phyloP scores from a whole-genome alignment of 1,140 invertebrate genomes.

The Atopsyche davidsoni region DNA sequence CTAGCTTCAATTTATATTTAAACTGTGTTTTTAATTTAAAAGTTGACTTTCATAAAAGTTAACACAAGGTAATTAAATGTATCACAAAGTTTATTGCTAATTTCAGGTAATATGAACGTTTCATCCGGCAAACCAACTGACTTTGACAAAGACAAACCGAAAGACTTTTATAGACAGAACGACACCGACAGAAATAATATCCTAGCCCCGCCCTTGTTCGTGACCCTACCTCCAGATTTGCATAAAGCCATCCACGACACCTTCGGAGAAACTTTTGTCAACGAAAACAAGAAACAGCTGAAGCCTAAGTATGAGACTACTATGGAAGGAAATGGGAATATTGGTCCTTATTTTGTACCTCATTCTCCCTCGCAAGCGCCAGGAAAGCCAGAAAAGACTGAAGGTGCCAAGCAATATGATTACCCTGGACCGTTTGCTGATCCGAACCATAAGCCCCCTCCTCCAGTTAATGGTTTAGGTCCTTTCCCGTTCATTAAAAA shows the following conservation, averaged over 20 bases:
- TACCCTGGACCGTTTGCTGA: constrained; percentile 29
- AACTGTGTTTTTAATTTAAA: too few relatives aligned
- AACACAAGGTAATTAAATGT: too few relatives aligned
- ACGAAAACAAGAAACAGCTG: constrained; percentile 16
- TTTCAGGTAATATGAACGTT: constrained; percentile 25
- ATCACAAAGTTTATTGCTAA: too few relatives aligned
- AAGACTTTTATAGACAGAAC: constrained; percentile 23
- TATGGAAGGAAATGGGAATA: constrained; percentile 8
- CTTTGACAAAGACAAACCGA: constrained; percentile 22
- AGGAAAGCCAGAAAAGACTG: constrained; percentile 19
- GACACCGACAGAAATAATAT: constrained; percentile 26
- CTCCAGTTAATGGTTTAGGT: constrained; percentile 22
- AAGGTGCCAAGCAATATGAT: constrained; percentile 23
- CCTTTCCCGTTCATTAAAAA: constrained; percentile 29
- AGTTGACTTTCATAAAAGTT: too few relatives aligned
- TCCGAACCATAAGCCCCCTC: constrained; percentile 26
- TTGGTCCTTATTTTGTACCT: constrained; percentile 14
- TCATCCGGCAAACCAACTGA: constrained; percentile 12
- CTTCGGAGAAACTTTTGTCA: constrained; percentile 13
- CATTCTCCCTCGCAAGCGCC: constrained; percentile 8
- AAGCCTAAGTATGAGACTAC: constrained; percentile 17
- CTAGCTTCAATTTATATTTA: too few relatives aligned
- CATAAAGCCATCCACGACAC: constrained; percentile 26
- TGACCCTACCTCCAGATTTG: constrained; percentile 28
- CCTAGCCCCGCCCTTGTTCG: constrained; percentile 24